Base-by-base conservation (phyloP, 1,140 invertebrate genomes). In the Kradibia gibbosae region DNA sequence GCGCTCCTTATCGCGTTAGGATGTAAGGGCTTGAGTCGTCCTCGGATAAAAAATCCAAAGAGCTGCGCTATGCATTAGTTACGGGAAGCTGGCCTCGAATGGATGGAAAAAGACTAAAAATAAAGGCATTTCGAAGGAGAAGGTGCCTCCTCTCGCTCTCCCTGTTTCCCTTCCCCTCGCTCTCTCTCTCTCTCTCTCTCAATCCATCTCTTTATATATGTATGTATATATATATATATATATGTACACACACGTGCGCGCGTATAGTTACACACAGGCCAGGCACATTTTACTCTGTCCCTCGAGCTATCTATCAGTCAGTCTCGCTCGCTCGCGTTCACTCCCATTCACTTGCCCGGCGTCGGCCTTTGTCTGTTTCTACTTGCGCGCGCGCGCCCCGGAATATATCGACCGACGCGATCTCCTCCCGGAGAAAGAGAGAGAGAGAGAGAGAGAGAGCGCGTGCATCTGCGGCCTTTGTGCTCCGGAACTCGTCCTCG, bases 121-220 rank as follows among this genome's bases (percentile, higher is more conserved):
- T 70, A 70, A 70, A 70, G 39, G 8, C 67, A n/a, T n/a, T n/a
- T 36, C 39, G 22, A 13, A 1, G 39, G 31, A 65, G 31, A n/a
- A 25, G 60, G 31, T 2, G 67, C 36, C 36, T 1, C n/a, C 7
- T 3, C 50, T 8, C 4, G 10, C 53, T 57, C 57, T 65, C 60
- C 36, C 60, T 22, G 7, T 10, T 31, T 34, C 28, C 13, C 60
- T 34, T 11, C 34, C 79, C 48, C 53, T 57, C 53, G 39, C 53
- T 57, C 72, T 74, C 25, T 70, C 39, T 45, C 67, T 42, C 67
- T 70, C n/a, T 72, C n/a, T 20, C 70, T 72, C 31, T 39, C 53
- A n/a, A n/a, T n/a, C n/a, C n/a, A n/a, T n/a, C n/a, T n/a, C n/a
- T n/a, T n/a, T n/a, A n/a, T n/a, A n/a, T n/a, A n/a, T n/a, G n/a